phyloP scores from a whole-genome alignment of 2,113 vertebrate genomes.

The Plecotus auritus region DNA sequence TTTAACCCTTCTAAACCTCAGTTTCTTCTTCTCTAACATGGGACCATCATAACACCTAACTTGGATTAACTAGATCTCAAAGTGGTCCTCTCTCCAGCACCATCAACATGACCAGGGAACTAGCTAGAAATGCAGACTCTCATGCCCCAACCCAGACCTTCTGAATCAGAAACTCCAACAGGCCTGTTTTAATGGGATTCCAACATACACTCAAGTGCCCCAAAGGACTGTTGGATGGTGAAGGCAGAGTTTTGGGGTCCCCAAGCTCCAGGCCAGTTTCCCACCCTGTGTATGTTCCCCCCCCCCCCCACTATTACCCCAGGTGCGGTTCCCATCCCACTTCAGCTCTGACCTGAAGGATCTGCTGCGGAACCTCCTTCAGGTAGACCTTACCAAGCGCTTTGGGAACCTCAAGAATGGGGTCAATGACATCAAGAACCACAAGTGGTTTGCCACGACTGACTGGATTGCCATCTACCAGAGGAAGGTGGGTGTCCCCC shows the following conservation, averaged over 20 bases:
- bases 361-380: constrained; percentile 92
- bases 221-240: background rate
- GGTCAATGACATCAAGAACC: constrained; percentile 93
- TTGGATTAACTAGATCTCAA: background rate
- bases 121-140: background rate
- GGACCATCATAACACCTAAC: background rate
- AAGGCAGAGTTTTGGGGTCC: background rate
- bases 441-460: constrained; percentile 94
- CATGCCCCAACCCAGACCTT: background rate
- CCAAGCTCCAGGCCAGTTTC: background rate
- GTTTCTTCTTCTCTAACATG: background rate
- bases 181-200: background rate
- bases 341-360: constrained; percentile 96
- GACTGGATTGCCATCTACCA: constrained; percentile 96
- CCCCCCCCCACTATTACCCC: background rate
- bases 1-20: background rate
- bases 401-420: constrained; percentile 94
- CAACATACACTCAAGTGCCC: background rate
- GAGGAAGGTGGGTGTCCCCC: constrained; percentile 79
- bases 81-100: background rate
- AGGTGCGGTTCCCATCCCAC: constrained; percentile 92
- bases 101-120: background rate
- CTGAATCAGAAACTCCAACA: background rate
- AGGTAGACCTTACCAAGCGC: constrained; percentile 95
- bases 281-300: background rate